Evolutionary conservation across 2,888 invertebrate species (phyloP), one percentile per base, ranked within the genome.

Genomic region (Pandemis corylana): DNA sequence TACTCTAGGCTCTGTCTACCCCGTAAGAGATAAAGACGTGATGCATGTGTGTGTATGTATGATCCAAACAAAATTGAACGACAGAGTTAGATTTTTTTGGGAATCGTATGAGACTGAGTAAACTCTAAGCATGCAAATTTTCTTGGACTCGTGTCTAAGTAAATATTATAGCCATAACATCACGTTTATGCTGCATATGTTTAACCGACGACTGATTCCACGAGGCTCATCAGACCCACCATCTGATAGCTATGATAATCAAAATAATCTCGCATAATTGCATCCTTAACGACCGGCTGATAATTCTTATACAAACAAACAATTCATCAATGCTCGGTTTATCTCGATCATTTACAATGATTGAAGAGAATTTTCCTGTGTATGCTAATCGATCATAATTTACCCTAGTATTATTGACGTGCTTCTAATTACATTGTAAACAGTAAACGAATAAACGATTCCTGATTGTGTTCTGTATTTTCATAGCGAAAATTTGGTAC

Each of bases 181-280:
- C 74, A 76, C 76, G 76, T 75, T 63, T 66, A 28, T 62, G 15
- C 62, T 20, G 61, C 76, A 42, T 66, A 49, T 36, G 73, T 72
- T 65, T 65, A 20, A 70, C n/a, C 41, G 10, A 65, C 53, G 9
- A 41, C 46, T 62, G 44, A 64, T 49, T 72, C 74, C 79, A 79
- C 76, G 76, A 77, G 72, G 64, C 59, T 67, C 68, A 76, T 66
- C 72, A 65, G 69, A 69, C 74, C 75, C 72, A 78, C 78, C 77
- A 72, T 76, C 77, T 77, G 82, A 85, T 84, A 83, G 78, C 77
- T 83, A 85, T 84, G 85, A 79, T 84, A 88, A 87, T 85, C 75
- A 85, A 83, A 85, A 79, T 84, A 87, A 87, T 85, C 75, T 72
- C 76, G 56, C 53, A 72, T 89, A 89, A 90, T 90, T 87, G 80